These are phyloP conservation scores for Delichon dasypus DNA, from an alignment of 2,797 vertebrate species.

Conservation along the genomic window DNA sequence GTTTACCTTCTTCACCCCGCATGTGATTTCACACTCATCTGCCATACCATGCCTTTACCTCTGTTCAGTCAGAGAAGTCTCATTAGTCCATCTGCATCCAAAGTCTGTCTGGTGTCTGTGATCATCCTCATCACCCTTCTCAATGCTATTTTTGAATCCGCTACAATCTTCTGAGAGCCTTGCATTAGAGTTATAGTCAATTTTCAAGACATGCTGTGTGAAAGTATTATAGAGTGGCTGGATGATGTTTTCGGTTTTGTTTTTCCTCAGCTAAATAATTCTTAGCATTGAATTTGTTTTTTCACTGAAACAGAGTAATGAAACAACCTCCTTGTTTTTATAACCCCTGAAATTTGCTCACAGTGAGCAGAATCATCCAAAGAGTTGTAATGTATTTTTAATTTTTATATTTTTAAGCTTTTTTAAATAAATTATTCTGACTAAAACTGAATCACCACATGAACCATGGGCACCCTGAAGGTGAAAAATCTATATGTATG, in stretches of 20 bases:
- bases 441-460: not conserved
- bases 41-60: not conserved
- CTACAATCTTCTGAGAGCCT: not conserved
- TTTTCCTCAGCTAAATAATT: not conserved
- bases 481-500: not conserved
- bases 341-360: not conserved
- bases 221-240: not conserved
- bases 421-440: not conserved
- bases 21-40: not conserved
- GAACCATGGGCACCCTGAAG: not conserved
- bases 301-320: not conserved
- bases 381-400: not conserved
- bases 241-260: not conserved
- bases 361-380: not conserved
- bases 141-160: not conserved
- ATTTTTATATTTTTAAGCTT: not conserved
- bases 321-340: not conserved
- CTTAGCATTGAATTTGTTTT: not conserved
- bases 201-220: not conserved
- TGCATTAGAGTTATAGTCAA: not conserved
- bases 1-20: not conserved
- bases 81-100: not conserved
- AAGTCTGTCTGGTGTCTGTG: not conserved
- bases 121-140: not conserved
- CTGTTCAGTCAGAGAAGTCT: not conserved